Base-by-base conservation (phyloP, 2,888 invertebrate species). In the Tinea semifulvella region DNA sequence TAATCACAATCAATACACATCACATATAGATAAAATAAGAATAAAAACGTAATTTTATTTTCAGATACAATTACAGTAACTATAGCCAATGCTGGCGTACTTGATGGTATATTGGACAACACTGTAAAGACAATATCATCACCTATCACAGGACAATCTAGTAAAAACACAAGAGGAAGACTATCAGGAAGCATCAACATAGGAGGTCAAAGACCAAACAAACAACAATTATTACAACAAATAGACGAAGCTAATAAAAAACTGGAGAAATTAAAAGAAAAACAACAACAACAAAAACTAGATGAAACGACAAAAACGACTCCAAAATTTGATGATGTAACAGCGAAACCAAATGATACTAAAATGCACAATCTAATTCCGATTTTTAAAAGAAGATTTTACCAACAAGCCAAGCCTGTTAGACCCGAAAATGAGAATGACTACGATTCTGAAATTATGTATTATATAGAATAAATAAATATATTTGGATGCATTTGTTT, bases 361-460 rank as follows among this genome's bases (percentile, higher is more conserved):
- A 17, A 16, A 4, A 36, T 16, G 4, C 14, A 17, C 8, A 36
- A 36, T 14, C 51, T 31, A 49, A 48, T 25, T 8, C 31, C 47
- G 3, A n/a, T 57, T n/a, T 54, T 31, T 17, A 56, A 51, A 35
- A 55, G 45, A 20, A 58, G 52, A 31, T 56, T 63, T 44, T 55
- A 54, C 35, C 57, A 55, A 20, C 62, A 61, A 57, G 60, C 50
- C 1, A 46, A 55, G 42, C 56, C 63, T 6, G 63, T 68, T 3
- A 48, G 53, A 25, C 65, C 65, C 1, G 56, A 56, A 26, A 51
- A 54, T 51, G 59, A 63, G 45, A 52, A 39, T 2, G 47, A 35
- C 5, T 28, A 39, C 1, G 43, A 19, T 2, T 49, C 48, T 16
- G 55, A 61, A 47, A 57, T 52, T 22, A 47, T 62, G 6, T 65